Percentiles rank a stretch among this genome's conserved stretches.
These are phyloP conservation scores for Trypoxylon attenuatum DNA, from an alignment of 2,888 invertebrate species.

Conservation along the genomic window DNA sequence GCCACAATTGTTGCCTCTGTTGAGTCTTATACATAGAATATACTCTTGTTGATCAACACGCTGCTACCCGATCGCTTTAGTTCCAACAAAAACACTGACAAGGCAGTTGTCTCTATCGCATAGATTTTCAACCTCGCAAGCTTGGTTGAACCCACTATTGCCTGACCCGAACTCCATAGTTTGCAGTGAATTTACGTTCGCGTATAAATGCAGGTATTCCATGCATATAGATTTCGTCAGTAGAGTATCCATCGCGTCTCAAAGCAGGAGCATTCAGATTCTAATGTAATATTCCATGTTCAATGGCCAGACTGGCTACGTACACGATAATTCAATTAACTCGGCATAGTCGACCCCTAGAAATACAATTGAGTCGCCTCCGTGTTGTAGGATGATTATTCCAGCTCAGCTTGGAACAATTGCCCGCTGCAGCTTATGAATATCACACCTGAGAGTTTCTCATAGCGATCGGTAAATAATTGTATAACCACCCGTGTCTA, in stretches of 20 bases:
- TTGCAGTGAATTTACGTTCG: neutral
- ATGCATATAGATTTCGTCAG: conserved; percentile 1
- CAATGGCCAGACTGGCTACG: conserved; percentile 11
- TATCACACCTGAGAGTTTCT: conserved; percentile 41
- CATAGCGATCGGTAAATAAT: conserved; percentile 31
- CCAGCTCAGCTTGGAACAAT: conserved; percentile 27
- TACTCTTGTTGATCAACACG: too few species aligned
- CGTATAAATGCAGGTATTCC: conserved; percentile 4
- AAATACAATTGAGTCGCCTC: conserved; percentile 41
- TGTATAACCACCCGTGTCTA: too few species aligned
- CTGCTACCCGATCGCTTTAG: too few species aligned
- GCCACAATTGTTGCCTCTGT: too few species aligned
- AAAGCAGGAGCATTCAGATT: conserved; percentile 9
- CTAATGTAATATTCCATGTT: conserved; percentile 31
- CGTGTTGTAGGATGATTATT: conserved; percentile 36
- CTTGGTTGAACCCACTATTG: neutral
- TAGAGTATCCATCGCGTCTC: conserved; percentile 2
- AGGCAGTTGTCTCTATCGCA: too few species aligned
- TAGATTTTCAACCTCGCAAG: too few species aligned
- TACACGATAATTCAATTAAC: conserved; percentile 50
- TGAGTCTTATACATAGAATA: too few species aligned
- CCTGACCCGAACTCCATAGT: neutral
- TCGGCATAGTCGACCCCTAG: conserved; percentile 33
- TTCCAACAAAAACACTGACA: too few species aligned
- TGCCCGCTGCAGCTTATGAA: conserved; percentile 27